A percentile compares a stretch with the other conserved stretches of the same genome.
Conservation (phyloP, 1,140 invertebrate genomes). For the Stenopsyche tienmushanensis region DNA sequence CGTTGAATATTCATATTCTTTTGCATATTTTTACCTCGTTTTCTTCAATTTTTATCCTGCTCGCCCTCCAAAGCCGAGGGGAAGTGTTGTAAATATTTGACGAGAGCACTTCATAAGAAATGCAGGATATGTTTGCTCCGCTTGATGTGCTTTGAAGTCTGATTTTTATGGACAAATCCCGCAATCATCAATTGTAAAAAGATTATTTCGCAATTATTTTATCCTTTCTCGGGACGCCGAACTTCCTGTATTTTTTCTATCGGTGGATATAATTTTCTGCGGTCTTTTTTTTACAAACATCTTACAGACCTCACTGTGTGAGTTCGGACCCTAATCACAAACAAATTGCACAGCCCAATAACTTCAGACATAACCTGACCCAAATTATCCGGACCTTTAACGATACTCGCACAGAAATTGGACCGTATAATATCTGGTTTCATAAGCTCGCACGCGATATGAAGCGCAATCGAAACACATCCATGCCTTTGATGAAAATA, state of each 20-base stretch:
- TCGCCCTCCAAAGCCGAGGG: too few species aligned
- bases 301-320: constrained; percentile 20
- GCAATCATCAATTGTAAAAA: too few species aligned
- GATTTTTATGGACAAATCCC: too few species aligned
- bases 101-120: too few species aligned
- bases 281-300: constrained; percentile 2
- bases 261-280: not conserved
- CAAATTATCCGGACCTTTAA: constrained; percentile 37
- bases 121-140: too few species aligned
- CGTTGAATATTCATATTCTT: constrained; percentile 20
- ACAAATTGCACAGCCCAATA: constrained; percentile 33
- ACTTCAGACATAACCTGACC: constrained; percentile 27
- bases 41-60: too few species aligned
- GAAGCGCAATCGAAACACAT: too few species aligned
- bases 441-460: not conserved
- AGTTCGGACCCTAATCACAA: constrained; percentile 29
- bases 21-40: too few species aligned
- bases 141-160: too few species aligned
- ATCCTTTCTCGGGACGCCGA: not conserved
- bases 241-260: constrained; percentile 7
- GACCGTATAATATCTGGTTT: constrained; percentile 10
- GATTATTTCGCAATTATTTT: too few species aligned
- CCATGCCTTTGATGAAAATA: too few species aligned
- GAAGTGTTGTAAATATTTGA: too few species aligned
- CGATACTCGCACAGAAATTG: constrained; percentile 37